Conservation (phyloP, 2,888 invertebrate genomes). For the Lasius fuliginosus region DNA sequence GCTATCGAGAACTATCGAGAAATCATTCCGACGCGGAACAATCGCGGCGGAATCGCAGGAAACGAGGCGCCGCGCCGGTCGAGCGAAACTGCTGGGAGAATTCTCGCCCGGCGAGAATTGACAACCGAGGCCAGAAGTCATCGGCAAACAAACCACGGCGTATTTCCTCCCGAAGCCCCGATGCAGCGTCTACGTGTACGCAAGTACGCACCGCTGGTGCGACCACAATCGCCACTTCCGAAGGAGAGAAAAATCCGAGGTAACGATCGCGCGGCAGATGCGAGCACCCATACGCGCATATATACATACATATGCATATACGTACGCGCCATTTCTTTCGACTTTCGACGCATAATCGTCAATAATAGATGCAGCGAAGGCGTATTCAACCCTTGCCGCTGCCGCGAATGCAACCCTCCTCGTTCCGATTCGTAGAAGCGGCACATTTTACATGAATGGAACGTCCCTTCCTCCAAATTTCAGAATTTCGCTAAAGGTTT, state of each 20-base stretch:
- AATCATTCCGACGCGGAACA: slow-evolving; percentile 19
- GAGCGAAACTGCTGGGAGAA: slow-evolving; percentile 59
- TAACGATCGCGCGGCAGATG: slow-evolving; percentile 75
- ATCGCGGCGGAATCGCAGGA: slow-evolving; percentile 18
- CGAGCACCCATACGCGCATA: slow-evolving; percentile 59
- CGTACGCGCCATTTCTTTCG: slow-evolving; percentile 58
- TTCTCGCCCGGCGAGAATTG: slow-evolving; percentile 22
- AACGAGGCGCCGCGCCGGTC: slow-evolving; percentile 10
- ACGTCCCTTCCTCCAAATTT: slow-evolving; percentile 5
- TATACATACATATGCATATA: slow-evolving; percentile 47
- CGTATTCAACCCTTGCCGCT: slow-evolving; percentile 66
- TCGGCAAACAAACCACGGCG: slow-evolving; percentile 62
- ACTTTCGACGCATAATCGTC: slow-evolving; percentile 66
- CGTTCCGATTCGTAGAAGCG: not conserved
- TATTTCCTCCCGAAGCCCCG: slow-evolving; percentile 47
- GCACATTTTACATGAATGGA: slow-evolving; percentile 31
- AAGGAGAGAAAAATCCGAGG: slow-evolving; percentile 68
- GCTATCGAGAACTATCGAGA: slow-evolving; percentile 25
- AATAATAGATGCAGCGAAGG: slow-evolving; percentile 61
- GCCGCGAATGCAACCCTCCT: slow-evolving; percentile 34
- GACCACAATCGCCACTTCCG: slow-evolving; percentile 67
- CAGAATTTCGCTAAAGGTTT: not conserved
- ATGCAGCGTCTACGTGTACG: slow-evolving; percentile 59
- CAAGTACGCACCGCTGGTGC: slow-evolving; percentile 45
- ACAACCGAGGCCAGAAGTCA: slow-evolving; percentile 55